Conservation (phyloP, 2,797 vertebrate genomes). For the Neosilurus hyrtlii region DNA sequence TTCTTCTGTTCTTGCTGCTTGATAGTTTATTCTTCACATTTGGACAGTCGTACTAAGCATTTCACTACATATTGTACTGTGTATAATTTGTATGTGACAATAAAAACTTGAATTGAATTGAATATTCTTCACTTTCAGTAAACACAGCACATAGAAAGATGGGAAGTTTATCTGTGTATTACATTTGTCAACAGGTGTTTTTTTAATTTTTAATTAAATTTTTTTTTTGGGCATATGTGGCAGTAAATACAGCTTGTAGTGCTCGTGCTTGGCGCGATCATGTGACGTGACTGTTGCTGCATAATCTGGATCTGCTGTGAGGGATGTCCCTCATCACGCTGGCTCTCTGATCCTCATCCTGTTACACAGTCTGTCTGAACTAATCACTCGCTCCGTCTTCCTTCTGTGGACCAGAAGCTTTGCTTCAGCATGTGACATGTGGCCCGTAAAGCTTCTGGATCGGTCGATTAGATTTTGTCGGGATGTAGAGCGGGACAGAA, state of each 20-base stretch:
- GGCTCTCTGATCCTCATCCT: slow-evolving; percentile 28
- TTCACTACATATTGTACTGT: no score
- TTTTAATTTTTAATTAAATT: no score
- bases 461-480: no score
- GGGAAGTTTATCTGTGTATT: neutral
- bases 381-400: neutral
- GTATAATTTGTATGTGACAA: no score
- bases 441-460: neutral
- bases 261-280: neutral
- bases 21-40: no score
- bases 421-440: neutral
- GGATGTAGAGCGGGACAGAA: neutral
- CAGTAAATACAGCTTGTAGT: neutral
- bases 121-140: neutral
- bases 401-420: neutral
- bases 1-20: no score
- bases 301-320: slow-evolving; percentile 17
- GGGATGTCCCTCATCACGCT: slow-evolving; percentile 23
- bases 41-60: no score
- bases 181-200: no score
- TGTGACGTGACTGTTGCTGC: slow-evolving; percentile 17
- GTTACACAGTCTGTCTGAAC: slow-evolving; percentile 34
- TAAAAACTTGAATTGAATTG: no score
- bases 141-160: neutral
- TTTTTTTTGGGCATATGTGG: neutral